Conservation (phyloP, 2,113 vertebrate genomes). For the Ranitomeya imitator region DNA sequence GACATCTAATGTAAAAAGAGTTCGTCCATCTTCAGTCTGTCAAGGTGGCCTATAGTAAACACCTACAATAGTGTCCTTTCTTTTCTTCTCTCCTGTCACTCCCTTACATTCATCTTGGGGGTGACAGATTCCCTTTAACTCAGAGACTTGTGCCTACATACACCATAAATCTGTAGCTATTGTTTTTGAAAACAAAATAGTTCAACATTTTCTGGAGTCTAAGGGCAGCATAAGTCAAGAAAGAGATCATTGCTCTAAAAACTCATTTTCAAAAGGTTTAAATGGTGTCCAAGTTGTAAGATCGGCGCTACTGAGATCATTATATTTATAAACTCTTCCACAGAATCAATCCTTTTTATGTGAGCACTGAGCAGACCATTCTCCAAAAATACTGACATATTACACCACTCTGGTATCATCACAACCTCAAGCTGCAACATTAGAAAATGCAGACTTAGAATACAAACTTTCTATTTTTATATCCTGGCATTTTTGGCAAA, state of each 20-base stretch:
- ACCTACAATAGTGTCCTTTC: too few species aligned
- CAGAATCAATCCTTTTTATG: neutral
- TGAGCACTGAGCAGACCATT: neutral
- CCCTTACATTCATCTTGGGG: too few species aligned
- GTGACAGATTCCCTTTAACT: too few species aligned
- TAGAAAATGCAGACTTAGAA: neutral
- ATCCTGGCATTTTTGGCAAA: neutral
- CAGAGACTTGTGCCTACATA: neutral
- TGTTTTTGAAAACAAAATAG: neutral
- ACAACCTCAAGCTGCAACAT: neutral
- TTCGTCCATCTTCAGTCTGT: too few species aligned
- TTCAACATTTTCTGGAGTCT: neutral
- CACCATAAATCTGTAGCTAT: neutral
- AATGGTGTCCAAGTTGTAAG: neutral
- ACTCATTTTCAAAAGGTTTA: neutral
- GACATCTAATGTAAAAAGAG: too few species aligned
- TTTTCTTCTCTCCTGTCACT: too few species aligned
- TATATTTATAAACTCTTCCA: constrained; percentile 30
- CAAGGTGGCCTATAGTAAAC: too few species aligned
- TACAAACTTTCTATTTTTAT: too few species aligned
- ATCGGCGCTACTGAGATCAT: neutral
- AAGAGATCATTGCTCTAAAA: neutral
- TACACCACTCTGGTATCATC: neutral
- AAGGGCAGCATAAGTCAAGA: neutral
- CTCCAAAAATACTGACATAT: neutral